Percentiles rank a stretch among this genome's conserved stretches.
phyloP scores from a whole-genome alignment of 2,797 vertebrate genomes.

The Borostomias antarcticus region DNA sequence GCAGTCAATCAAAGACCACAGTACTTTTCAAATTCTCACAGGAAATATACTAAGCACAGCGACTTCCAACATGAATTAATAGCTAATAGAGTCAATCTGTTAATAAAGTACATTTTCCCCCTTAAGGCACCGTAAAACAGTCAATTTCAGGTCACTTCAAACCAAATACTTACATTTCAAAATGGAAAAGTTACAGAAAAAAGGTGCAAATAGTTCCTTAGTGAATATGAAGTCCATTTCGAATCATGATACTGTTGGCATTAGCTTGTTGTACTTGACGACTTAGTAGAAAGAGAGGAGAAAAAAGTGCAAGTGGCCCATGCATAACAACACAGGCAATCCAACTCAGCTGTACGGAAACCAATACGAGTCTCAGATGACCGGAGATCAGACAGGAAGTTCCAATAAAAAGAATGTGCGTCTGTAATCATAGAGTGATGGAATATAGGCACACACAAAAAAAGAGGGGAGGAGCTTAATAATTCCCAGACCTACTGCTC shows the following conservation, averaged over 20 bases:
- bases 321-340: constrained; percentile 30
- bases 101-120: constrained; percentile 31
- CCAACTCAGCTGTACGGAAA: constrained; percentile 33
- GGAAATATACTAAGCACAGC: constrained; percentile 31
- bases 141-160: constrained; percentile 28
- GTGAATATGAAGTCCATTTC: constrained; percentile 30
- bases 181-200: constrained; percentile 19
- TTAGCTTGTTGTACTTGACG: constrained; percentile 41
- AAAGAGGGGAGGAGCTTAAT: constrained; percentile 43
- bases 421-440: constrained; percentile 35
- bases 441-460: constrained; percentile 37
- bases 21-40: constrained; percentile 29
- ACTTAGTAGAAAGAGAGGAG: constrained; percentile 45
- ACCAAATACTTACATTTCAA: constrained; percentile 12
- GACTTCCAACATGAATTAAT: constrained; percentile 34
- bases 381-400: constrained; percentile 46
- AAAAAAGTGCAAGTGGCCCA: constrained; percentile 44
- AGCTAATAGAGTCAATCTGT: constrained; percentile 41
- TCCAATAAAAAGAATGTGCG: constrained; percentile 30
- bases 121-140: constrained; percentile 39
- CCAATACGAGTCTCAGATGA: constrained; percentile 24
- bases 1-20: constrained; percentile 29
- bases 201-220: constrained; percentile 23
- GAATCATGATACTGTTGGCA: constrained; percentile 36
- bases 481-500: constrained; percentile 57